Percentiles rank a stretch among this genome's conserved stretches.
Conservation (phyloP, 2,888 invertebrate species). For the Synanthedon tipuliformis region DNA sequence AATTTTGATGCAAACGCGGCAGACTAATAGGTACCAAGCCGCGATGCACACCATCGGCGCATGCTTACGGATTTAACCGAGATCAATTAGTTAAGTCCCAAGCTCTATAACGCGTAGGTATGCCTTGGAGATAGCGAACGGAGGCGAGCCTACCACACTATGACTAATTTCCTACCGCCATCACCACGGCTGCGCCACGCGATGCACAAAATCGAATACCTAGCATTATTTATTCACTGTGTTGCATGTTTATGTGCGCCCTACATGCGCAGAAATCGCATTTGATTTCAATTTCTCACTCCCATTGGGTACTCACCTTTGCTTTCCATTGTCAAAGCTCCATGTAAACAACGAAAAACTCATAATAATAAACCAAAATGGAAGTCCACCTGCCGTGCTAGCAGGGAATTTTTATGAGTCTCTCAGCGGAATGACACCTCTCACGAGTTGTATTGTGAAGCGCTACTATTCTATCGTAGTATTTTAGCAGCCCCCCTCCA, state of each 20-base stretch:
- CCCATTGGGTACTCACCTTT: conserved; percentile 43
- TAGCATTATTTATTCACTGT: conserved; percentile 48
- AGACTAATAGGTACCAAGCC: conserved; percentile 19
- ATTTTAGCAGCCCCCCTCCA: conserved; percentile 68
- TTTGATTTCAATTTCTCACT: conserved; percentile 22
- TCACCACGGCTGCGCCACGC: conserved; percentile 42
- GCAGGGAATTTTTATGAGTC: conserved; percentile 58
- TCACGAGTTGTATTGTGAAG: conserved; percentile 68
- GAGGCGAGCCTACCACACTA: conserved; percentile 8
- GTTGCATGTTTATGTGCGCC: conserved; percentile 59
- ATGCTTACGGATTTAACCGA: conserved; percentile 46
- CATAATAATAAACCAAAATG: conserved; percentile 70
- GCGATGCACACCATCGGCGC: conserved; percentile 39
- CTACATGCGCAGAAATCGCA: conserved; percentile 55
- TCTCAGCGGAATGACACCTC: conserved; percentile 17
- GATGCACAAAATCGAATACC: conserved; percentile 59
- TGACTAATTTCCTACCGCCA: conserved; percentile 11
- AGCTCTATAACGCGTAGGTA: conserved; percentile 7
- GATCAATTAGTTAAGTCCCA: conserved; percentile 41
- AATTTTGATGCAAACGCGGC: conserved; percentile 29
- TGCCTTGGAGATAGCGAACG: conserved; percentile 8
- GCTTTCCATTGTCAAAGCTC: conserved; percentile 61
- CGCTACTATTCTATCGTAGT: conserved; percentile 69
- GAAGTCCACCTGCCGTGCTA: conserved; percentile 51
- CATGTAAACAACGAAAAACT: conserved; percentile 60